Conservation (phyloP, 2,797 vertebrate species). For the Phoeniculus purpureus region DNA sequence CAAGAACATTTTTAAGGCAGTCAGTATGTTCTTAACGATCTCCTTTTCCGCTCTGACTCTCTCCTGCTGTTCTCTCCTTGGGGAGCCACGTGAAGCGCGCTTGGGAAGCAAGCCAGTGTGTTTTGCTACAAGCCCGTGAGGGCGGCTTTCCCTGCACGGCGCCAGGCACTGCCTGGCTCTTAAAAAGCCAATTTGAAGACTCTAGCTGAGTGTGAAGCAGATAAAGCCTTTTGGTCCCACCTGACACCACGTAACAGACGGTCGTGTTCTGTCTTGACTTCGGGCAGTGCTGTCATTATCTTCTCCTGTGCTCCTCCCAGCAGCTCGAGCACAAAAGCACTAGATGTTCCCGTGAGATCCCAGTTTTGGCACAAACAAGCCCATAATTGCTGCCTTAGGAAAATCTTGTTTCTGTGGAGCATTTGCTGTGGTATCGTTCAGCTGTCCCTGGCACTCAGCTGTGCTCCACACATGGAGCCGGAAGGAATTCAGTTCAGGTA, state of each 20-base stretch:
- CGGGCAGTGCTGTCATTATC: neutral
- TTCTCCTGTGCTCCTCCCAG: slow-evolving; percentile 48
- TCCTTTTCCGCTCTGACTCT: neutral
- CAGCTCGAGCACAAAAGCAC: slow-evolving; percentile 7
- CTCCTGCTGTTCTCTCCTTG: neutral
- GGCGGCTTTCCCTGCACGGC: neutral
- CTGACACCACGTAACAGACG: neutral
- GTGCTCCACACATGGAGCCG: neutral
- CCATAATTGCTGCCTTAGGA: slow-evolving; percentile 10
- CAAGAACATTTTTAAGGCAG: neutral
- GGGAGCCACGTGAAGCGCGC: neutral
- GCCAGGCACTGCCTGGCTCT: neutral
- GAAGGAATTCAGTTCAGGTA: slow-evolving; percentile 4
- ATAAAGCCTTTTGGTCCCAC: neutral
- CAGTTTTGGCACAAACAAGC: slow-evolving; percentile 14
- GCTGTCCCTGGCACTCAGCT: neutral
- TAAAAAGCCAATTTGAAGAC: neutral
- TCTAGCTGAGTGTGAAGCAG: neutral
- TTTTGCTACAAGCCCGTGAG: neutral
- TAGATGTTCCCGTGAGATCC: slow-evolving; percentile 29
- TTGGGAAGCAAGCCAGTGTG: neutral
- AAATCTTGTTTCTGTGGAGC: slow-evolving; percentile 14
- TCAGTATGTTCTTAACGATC: fast-evolving
- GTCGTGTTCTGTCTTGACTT: neutral
- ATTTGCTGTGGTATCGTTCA: neutral